Evolutionary conservation across 2,113 vertebrate genomes (phyloP), one percentile per base, ranked within the genome.

Genomic region (Pygoscelis antarcticus): DNA sequence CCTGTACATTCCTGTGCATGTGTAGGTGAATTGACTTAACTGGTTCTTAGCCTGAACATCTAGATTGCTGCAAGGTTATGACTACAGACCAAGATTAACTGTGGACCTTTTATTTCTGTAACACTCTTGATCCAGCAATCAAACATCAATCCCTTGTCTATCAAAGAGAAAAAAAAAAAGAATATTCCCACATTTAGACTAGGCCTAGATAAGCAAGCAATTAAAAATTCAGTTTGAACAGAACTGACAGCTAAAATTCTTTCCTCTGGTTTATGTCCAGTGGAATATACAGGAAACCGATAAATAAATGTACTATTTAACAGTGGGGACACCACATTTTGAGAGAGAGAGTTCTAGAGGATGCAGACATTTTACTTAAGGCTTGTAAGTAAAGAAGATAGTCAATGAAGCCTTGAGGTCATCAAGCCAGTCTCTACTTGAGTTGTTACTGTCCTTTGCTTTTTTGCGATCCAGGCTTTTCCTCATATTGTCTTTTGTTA

Each of bases 301-400:
- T 14, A 66, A 71, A 65, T 30, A 64, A 68, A 40, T 58, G 10
- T 5, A 15, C 10, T 29, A 12, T 62, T 61, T 62, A 79, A 8
- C 26, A 76, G 29, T 5, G 6, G 10, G 23, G 52, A 9, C 6
- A 55, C 8, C 18, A 6, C 4, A 16, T 75, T 87, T 75, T 32
- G 30, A 89, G 51, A 25, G 7, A 66, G 5, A 55, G 8, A 9
- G 4, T 81, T 87, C 42, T 51, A 42, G 30, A 64, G 4, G 6
- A 25, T 1, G 4, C 0, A 0, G 3, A 34, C 15, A 38, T 55
- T 71, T 71, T 29, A 22, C 11, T 34, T 25, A 6, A 32, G 25
- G 13, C 10, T 64, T 66, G 7, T 26, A 22, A 62, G n/a, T 55
- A 52, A 62, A 83, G 44, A 26, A 40, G 10, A 14, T 22, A 36